Evolutionary conservation across 2,113 vertebrate species (phyloP).

Genomic region (Haliaeetus leucogaster): DNA sequence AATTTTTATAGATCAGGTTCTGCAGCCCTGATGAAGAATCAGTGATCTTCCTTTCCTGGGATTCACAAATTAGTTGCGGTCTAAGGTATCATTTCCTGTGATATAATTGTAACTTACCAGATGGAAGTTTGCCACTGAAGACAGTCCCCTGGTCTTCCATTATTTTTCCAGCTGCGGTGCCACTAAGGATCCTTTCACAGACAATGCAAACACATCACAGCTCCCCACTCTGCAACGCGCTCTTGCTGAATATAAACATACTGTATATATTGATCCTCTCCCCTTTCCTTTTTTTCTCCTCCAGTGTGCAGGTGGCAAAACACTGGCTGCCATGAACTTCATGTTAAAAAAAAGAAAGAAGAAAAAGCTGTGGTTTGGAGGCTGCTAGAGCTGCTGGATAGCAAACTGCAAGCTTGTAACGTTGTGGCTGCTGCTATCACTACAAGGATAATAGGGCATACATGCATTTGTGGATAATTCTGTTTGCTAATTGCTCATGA

Average conservation of each 20-base stretch:
- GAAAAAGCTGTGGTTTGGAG: conserved; percentile 48
- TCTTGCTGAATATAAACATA: conserved; percentile 71
- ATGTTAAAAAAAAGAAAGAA: neutral
- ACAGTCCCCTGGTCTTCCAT: conserved; percentile 62
- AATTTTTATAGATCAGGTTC: conserved; percentile 72
- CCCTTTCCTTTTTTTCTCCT: conserved; percentile 47
- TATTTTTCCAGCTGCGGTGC: conserved; percentile 70
- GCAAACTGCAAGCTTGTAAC: conserved; percentile 21
- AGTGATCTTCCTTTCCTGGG: conserved; percentile 55
- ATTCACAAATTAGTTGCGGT: conserved; percentile 68
- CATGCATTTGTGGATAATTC: neutral
- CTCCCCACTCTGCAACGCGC: conserved; percentile 59
- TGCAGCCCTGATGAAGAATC: conserved; percentile 67
- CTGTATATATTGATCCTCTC: conserved; percentile 64
- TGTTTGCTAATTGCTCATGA: neutral
- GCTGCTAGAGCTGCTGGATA: conserved; percentile 46
- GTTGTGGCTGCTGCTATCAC: neutral
- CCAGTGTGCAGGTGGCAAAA: conserved; percentile 71
- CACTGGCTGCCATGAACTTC: conserved; percentile 66
- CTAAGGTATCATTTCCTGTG: conserved; percentile 68
- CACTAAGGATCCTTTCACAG: conserved; percentile 57
- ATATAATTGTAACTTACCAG: conserved; percentile 70
- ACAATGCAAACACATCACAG: conserved; percentile 65
- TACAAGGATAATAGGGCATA: neutral
- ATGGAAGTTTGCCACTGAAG: conserved; percentile 76